A percentile compares a stretch with the other conserved stretches of the same genome.
Evolutionary conservation across 2,888 invertebrate genomes (phyloP).

Genomic region (Latrodectus elegans): DNA sequence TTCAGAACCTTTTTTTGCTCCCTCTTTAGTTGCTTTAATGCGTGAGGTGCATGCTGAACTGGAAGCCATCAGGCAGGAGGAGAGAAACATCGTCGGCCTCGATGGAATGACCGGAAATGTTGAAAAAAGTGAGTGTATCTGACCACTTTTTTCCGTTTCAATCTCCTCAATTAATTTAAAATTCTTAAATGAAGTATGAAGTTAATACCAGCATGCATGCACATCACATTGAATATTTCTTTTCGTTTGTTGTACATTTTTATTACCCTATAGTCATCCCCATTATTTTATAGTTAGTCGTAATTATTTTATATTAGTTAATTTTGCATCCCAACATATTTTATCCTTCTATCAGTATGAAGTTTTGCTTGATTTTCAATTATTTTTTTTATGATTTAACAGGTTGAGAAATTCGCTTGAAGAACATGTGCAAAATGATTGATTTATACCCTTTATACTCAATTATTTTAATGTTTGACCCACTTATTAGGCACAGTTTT

Average conservation of each 20-base stretch:
- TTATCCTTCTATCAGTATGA: too few relatives aligned
- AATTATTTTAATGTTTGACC: too few relatives aligned
- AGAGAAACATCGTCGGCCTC: constrained; percentile 63
- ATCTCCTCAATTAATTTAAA: not conserved
- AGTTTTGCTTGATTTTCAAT: too few relatives aligned
- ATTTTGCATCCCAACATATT: too few relatives aligned
- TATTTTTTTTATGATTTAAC: too few relatives aligned
- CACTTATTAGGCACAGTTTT: too few relatives aligned
- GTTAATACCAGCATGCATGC: constrained; percentile 17
- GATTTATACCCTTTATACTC: too few relatives aligned
- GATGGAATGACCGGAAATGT: constrained; percentile 61
- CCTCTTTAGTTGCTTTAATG: constrained; percentile 71
- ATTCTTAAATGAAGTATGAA: not conserved
- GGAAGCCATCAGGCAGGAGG: constrained; percentile 71
- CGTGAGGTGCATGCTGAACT: constrained; percentile 72
- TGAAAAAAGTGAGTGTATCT: constrained; percentile 64
- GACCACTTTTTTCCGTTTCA: constrained; percentile 41
- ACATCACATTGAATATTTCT: not conserved
- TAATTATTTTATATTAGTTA: too few relatives aligned
- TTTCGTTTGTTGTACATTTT: not conserved
- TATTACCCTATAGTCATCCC: too few relatives aligned
- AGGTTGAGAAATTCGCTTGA: too few relatives aligned
- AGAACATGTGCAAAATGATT: too few relatives aligned
- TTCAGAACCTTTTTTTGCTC: constrained; percentile 51
- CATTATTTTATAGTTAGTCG: too few relatives aligned